Evolutionary conservation across 2,797 vertebrate genomes (phyloP), one percentile per base, ranked within the genome.

Genomic region (Gymnoscopelus microlampas): DNA sequence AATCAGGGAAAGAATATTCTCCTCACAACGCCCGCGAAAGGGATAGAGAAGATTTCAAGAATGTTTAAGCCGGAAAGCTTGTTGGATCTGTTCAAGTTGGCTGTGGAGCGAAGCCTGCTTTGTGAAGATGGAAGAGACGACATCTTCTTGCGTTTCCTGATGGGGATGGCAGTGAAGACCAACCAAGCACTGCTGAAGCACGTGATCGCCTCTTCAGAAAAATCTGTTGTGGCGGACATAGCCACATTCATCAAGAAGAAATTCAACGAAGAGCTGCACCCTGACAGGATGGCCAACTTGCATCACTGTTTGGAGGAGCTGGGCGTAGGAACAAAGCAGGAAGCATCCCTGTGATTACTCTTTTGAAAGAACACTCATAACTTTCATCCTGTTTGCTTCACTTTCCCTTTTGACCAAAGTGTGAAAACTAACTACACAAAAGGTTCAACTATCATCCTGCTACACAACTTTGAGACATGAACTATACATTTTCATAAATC

Each of bases 91-190:
- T 87, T 85, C 69, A 89, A 77, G 51, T 73, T 60, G 0, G 92
- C 92, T 0, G 56, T 93, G 74, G 90, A 93, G 24, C 87, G 24
- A 60, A 90, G 85, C 35, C 63, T 92, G 56, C 62, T 8, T 9
- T 77, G 19, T 6, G 68, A 82, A 13, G 86, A 87, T 1, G 80
- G 85, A 48, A 89, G 70, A 61, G 71, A 89, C 53, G 91, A 93
- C 70, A 58, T 94, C 56, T 92, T 93, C 26, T 74, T 94, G 49
- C 83, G 91, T n/a, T 95, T 94, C 76, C 84, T 94, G 14, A 83
- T 88, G 9, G 93, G 94, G 47, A 82, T 94, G 85, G 68, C 70
- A 0, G 61, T 67, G 0, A 66, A 87, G 35, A 47, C 59, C 60
- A 94, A 91, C 78, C 80, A 82, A 50, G 78, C 88, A 1, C 77